Evolutionary conservation across 64 coral and sea anemone species (phyloP).

Genomic region (Stichodactyla mertensii): DNA sequence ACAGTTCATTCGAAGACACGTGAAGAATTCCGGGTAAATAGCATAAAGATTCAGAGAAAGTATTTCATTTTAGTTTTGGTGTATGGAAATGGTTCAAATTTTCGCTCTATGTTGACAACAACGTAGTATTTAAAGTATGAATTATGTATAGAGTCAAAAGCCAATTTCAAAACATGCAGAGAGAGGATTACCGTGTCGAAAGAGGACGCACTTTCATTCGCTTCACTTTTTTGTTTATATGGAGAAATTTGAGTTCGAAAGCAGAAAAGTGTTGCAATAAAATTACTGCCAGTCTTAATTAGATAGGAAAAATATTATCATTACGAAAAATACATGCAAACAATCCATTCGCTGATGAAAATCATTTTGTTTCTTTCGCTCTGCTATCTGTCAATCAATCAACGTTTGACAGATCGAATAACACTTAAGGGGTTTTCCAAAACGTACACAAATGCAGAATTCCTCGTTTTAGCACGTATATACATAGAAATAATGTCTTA

Average conservation of each 20-base stretch:
- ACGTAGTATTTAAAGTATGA: constrained; percentile 16
- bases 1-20: not conserved
- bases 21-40: not conserved
- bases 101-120: not conserved
- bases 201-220: not conserved
- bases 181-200: not conserved
- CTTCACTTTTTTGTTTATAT: not conserved
- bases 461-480: not conserved
- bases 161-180: constrained; percentile 4
- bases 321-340: constrained; percentile 1
- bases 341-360: not conserved
- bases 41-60: not conserved
- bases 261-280: not conserved
- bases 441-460: constrained; percentile 4
- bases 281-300: constrained; percentile 9
- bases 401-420: constrained; percentile 32
- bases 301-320: not conserved
- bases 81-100: not conserved
- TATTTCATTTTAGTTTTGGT: not conserved
- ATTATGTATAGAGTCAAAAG: constrained; percentile 13
- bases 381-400: constrained; percentile 49
- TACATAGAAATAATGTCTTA: not conserved
- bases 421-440: constrained; percentile 66
- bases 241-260: not conserved
- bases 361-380: not conserved